Conservation (phyloP, 2,888 invertebrate species). For the Himalopsyche japonica region DNA sequence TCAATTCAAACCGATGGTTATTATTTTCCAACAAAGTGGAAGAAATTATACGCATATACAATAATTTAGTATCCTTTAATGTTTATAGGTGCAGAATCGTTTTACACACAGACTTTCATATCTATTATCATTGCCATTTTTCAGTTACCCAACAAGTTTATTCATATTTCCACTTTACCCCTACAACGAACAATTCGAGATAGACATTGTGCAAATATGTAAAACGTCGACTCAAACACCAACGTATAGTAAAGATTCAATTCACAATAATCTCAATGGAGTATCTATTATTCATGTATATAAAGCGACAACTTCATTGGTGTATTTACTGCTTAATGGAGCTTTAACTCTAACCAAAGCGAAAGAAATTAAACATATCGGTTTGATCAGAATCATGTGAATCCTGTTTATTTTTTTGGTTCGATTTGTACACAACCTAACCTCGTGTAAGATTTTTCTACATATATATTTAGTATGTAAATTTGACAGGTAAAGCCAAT, state of each 20-base stretch:
- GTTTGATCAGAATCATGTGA: background rate
- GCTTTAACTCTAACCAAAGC: background rate
- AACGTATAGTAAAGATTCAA: background rate
- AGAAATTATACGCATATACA: no score
- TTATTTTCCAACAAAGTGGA: no score
- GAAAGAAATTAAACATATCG: background rate
- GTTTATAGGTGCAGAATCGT: background rate
- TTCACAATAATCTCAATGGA: background rate
- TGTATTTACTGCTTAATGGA: background rate
- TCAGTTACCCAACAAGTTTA: background rate
- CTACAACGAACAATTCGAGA: background rate
- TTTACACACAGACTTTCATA: background rate
- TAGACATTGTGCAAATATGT: background rate
- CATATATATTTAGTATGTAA: background rate
- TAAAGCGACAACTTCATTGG: background rate
- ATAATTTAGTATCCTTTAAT: background rate
- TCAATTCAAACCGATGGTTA: no score
- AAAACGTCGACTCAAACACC: background rate
- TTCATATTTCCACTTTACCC: background rate
- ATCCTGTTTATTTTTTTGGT: background rate
- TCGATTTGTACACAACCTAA: background rate
- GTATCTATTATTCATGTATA: background rate
- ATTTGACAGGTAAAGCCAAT: constrained; percentile 18
- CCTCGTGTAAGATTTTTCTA: background rate
- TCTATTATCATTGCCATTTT: background rate